Percentiles rank a stretch among this genome's conserved stretches.
These are phyloP conservation scores for Tricholauxania praeusta DNA, from an alignment of 2,888 invertebrate species.

Conservation along the genomic window DNA sequence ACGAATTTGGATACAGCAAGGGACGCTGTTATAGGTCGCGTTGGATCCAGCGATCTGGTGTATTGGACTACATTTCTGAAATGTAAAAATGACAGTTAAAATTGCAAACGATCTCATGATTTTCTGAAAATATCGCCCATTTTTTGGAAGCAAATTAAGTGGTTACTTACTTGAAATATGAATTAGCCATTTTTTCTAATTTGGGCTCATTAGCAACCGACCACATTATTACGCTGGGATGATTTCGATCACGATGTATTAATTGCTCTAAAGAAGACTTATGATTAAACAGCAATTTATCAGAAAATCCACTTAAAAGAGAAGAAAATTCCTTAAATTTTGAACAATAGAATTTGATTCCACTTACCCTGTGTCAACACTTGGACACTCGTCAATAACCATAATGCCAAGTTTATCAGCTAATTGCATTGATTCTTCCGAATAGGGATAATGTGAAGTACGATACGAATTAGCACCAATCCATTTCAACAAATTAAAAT, in stretches of 20 bases:
- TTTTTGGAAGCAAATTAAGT: too few species aligned
- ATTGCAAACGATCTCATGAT: too few species aligned
- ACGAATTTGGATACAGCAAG: conserved; percentile 75
- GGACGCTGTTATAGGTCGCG: conserved; percentile 89
- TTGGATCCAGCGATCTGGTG: conserved; percentile 80
- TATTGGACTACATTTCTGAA: conserved; percentile 78
- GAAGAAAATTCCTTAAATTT: background rate
- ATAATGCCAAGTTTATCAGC: conserved; percentile 94
- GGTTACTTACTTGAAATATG: conserved; percentile 80
- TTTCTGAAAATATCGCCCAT: too few species aligned
- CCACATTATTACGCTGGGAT: conserved; percentile 96
- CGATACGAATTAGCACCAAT: conserved; percentile 94
- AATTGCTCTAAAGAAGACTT: conserved; percentile 87
- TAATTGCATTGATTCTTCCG: conserved; percentile 95
- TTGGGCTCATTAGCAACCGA: conserved; percentile 94
- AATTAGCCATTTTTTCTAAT: conserved; percentile 75
- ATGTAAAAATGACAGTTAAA: too few species aligned
- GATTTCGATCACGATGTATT: conserved; percentile 91
- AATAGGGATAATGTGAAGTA: conserved; percentile 98
- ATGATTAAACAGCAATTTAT: conserved; percentile 80
- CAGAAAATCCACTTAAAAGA: conserved; percentile 74
- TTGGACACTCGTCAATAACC: conserved; percentile 95
- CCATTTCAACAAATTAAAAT: conserved; percentile 95
- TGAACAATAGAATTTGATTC: background rate
- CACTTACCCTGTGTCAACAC: conserved; percentile 86